A percentile compares a stretch with the other conserved stretches of the same genome.
Evolutionary conservation across 1,140 invertebrate species (phyloP).

Genomic region (Epicauta chinensis): DNA sequence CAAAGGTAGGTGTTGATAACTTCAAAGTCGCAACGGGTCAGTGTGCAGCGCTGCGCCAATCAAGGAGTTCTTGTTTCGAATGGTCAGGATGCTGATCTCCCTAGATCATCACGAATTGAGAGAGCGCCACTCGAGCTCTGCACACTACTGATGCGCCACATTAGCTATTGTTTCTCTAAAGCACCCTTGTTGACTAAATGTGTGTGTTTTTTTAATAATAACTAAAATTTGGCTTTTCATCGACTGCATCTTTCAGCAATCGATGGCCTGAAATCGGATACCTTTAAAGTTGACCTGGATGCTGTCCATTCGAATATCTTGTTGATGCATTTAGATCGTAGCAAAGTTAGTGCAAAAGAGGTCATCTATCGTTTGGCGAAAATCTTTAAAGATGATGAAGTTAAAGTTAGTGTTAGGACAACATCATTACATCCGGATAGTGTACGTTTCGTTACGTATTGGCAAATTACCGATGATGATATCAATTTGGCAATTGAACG

Average conservation of each 20-base stretch:
- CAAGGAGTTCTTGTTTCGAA: too few relatives aligned
- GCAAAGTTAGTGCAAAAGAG: slow-evolving; percentile 44
- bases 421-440: slow-evolving; percentile 47
- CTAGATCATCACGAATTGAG: too few relatives aligned
- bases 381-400: slow-evolving; percentile 49
- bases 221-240: too few relatives aligned
- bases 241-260: slow-evolving; percentile 50
- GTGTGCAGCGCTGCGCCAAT: too few relatives aligned
- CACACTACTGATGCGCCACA: too few relatives aligned
- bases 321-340: slow-evolving; percentile 51
- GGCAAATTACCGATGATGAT: slow-evolving; percentile 56
- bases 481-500: slow-evolving; percentile 58
- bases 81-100: too few relatives aligned
- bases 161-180: too few relatives aligned
- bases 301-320: slow-evolving; percentile 72
- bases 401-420: slow-evolving; percentile 48
- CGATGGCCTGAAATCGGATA: slow-evolving; percentile 46
- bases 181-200: too few relatives aligned
- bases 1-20: slow-evolving; percentile 46
- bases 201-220: too few relatives aligned
- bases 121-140: too few relatives aligned
- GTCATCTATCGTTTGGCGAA: slow-evolving; percentile 50
- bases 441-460: slow-evolving; percentile 58
- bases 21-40: too few relatives aligned
- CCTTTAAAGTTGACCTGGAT: slow-evolving; percentile 53